Conservation (phyloP, 2,888 invertebrate genomes). For the Chrysodeixis includens region DNA sequence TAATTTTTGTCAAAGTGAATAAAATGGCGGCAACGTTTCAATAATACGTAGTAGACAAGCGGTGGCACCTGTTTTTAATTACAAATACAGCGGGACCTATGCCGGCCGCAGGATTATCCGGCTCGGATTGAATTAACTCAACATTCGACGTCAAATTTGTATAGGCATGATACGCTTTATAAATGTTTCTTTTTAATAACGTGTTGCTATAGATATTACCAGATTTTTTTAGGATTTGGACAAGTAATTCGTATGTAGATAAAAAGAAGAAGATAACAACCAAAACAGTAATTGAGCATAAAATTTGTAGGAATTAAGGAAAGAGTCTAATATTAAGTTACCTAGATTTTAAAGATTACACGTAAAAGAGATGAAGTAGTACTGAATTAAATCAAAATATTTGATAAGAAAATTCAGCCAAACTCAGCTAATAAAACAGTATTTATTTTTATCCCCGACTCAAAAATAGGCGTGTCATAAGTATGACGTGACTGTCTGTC, state of each 20-base stretch:
- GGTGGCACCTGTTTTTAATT: constrained; percentile 70
- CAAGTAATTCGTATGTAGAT: background rate
- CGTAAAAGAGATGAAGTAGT: no score
- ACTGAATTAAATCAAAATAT: no score
- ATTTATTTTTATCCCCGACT: no score
- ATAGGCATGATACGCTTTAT: constrained; percentile 48
- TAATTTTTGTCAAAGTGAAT: constrained; percentile 47
- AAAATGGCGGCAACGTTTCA: constrained; percentile 51
- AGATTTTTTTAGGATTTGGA: background rate
- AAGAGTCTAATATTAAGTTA: no score
- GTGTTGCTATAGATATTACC: background rate
- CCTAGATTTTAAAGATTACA: no score
- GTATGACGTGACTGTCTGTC: no score
- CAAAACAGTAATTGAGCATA: no score
- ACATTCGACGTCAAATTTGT: constrained; percentile 61
- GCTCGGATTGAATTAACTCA: constrained; percentile 61
- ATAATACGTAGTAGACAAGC: constrained; percentile 48
- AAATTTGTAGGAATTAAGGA: no score
- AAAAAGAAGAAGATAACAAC: no score
- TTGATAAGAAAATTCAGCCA: no score
- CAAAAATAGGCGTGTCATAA: no score
- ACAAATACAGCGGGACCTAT: constrained; percentile 62
- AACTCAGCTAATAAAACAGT: no score
- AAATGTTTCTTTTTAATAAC: background rate
- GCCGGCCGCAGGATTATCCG: constrained; percentile 53